phyloP scores from a whole-genome alignment of 64 coral and sea anemone species.

The Pocillopora damicornis region DNA sequence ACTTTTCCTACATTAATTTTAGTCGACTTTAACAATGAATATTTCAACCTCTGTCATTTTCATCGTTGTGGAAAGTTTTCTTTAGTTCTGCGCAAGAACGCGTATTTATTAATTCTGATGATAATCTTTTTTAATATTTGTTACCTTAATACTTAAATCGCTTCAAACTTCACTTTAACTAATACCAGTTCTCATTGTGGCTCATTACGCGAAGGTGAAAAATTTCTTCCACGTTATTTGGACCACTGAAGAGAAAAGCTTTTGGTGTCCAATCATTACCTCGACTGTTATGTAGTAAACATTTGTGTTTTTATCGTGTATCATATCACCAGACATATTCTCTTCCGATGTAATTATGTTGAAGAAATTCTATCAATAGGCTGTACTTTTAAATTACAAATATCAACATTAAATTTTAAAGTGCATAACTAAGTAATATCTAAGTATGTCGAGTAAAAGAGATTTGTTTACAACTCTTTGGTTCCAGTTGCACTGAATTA shows the following conservation, averaged over 20 bases:
- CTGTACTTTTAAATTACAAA: slow-evolving; percentile 21
- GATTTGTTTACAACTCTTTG: slow-evolving; percentile 8
- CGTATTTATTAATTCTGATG: too few species aligned
- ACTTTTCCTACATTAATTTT: background rate
- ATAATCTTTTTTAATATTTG: too few species aligned
- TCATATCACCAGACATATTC: background rate
- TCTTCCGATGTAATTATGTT: background rate
- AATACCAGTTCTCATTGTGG: background rate
- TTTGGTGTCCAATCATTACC: background rate
- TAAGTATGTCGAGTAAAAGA: slow-evolving; percentile 15
- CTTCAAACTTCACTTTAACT: background rate
- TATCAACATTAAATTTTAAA: slow-evolving; percentile 23
- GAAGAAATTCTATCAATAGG: background rate
- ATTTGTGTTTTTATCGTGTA: background rate
- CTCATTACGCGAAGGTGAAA: background rate
- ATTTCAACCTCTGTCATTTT: too few species aligned
- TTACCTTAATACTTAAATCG: too few species aligned
- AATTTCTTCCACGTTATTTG: background rate
- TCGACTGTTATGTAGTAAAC: background rate
- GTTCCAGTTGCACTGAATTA: too few species aligned
- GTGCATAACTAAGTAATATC: background rate
- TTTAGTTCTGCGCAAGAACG: too few species aligned
- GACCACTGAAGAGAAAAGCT: background rate
- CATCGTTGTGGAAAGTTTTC: too few species aligned
- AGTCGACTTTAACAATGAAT: too few species aligned